phyloP scores from a whole-genome alignment of 2,888 invertebrate species.

The Cheilosia scutellata region DNA sequence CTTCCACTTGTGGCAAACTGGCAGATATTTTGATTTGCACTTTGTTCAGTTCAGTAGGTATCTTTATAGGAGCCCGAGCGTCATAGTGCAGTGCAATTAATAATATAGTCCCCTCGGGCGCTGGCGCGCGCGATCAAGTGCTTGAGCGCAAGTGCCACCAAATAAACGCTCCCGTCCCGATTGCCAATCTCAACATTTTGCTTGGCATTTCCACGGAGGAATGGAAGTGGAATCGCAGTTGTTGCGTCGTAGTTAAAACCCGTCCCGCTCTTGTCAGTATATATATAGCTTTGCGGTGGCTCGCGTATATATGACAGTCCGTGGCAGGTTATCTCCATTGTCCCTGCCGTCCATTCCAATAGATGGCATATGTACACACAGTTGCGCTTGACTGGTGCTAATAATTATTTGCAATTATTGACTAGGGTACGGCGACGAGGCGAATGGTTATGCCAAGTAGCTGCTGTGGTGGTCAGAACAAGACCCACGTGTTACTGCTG shows the following conservation, averaged over 20 bases:
- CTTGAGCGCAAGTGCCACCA: slow-evolving; percentile 61
- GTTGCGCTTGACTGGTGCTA: slow-evolving; percentile 75
- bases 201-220: slow-evolving; percentile 31
- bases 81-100: slow-evolving; percentile 66
- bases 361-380: slow-evolving; percentile 71
- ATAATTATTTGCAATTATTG: slow-evolving; percentile 75
- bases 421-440: slow-evolving; percentile 29
- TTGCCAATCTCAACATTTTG: slow-evolving; percentile 49
- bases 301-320: slow-evolving; percentile 68
- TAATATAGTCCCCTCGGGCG: slow-evolving; percentile 58
- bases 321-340: slow-evolving; percentile 71
- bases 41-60: slow-evolving; percentile 66
- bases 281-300: slow-evolving; percentile 31
- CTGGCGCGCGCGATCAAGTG: neutral
- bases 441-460: slow-evolving; percentile 6
- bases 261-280: slow-evolving; percentile 58
- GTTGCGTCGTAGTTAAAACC: slow-evolving; percentile 67
- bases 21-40: slow-evolving; percentile 69
- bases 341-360: slow-evolving; percentile 30
- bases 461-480: slow-evolving; percentile 51
- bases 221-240: neutral
- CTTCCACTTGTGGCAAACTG: slow-evolving; percentile 56
- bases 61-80: slow-evolving; percentile 52
- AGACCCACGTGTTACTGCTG: slow-evolving; percentile 69
- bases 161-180: slow-evolving; percentile 68